phyloP scores from a whole-genome alignment of 2,797 vertebrate species.

The Telmatherina bonti region DNA sequence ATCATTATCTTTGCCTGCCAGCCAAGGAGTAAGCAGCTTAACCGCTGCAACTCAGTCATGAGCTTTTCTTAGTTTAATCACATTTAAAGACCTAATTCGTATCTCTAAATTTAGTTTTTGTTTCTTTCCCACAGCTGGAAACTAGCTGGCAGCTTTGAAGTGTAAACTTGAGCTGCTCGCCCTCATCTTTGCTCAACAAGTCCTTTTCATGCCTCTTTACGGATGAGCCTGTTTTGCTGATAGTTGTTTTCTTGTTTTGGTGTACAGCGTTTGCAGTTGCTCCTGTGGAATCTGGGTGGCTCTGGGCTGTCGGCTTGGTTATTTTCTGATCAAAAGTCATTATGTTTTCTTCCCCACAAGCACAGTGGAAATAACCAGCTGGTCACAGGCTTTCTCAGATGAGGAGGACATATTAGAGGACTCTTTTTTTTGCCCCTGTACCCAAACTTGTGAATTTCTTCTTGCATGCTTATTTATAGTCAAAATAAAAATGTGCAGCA shows the following conservation, averaged over 20 bases:
- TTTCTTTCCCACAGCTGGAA: constrained; percentile 33
- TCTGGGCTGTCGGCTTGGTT: constrained; percentile 28
- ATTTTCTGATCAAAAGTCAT: constrained; percentile 48
- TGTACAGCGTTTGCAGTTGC: constrained; percentile 1
- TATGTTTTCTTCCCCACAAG: constrained; percentile 32
- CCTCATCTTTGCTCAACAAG: neutral
- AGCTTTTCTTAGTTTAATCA: constrained; percentile 42
- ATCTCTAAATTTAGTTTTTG: constrained; percentile 38
- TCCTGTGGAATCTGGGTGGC: constrained; percentile 37
- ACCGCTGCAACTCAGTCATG: constrained; percentile 18
- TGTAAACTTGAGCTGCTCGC: neutral
- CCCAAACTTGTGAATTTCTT: neutral
- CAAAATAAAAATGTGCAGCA: neutral
- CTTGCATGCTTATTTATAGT: neutral
- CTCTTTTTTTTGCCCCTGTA: neutral
- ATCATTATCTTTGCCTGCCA: constrained; percentile 8
- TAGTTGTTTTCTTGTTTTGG: constrained; percentile 38
- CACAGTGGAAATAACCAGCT: constrained; percentile 43
- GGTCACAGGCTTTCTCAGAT: constrained; percentile 30
- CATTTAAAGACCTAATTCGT: constrained; percentile 44
- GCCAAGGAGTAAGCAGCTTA: constrained; percentile 20
- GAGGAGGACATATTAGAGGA: neutral
- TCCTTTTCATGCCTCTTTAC: constrained; percentile 6
- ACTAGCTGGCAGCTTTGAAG: constrained; percentile 1
- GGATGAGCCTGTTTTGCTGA: neutral